Base-by-base conservation (phyloP, 2,113 vertebrate genomes). In the Sander lucioperca region DNA sequence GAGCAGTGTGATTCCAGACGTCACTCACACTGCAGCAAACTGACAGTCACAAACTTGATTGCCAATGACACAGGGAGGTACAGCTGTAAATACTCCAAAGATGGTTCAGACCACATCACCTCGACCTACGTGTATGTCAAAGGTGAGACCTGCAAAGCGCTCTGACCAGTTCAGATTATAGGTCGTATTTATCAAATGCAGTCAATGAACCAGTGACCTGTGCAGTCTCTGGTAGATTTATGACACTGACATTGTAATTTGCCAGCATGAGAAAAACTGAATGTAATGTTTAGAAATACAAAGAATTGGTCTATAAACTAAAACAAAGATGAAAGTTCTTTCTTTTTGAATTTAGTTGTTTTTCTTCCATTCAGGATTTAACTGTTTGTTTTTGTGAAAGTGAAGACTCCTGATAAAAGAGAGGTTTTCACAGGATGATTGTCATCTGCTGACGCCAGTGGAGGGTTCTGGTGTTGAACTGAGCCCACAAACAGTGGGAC, bases 61-160 rank as follows among this genome's bases (percentile, higher is more conserved):
- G 89, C 89, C 70, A 93, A 43, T 0, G 96, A 98, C 93, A 97
- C 96, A 0, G 96, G 97, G 0, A 89, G 62, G 23, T 96, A 97
- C 91, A 94, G 79, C 74, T 98, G 97, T 70, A 51, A 33, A n/a
- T 93, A 87, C 48, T 72, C n/a, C 27, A 59, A 67, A 25, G 3
- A 30, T 27, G 87, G 80, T 4, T 33, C 39, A 6, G 51, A 79
- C 0, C 59, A 92, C 72, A 43, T 59, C 3, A 74, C 77, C 25
- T 68, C 74, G 13, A 90, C 94, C 8, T 97, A 97, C 0, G 86
- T 98, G 64, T 98, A 91, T 48, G 95, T 97, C 39, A 92, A 91
- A 96, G 97, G 97, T 97, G 90, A 96, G 95, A 33, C 63, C 36
- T 39, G 12, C 15, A 64, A 57, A 77, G 13, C 4, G 6, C 15